phyloP scores from a whole-genome alignment of 2,113 vertebrate species.

The Protobothrops flavoviridis region DNA sequence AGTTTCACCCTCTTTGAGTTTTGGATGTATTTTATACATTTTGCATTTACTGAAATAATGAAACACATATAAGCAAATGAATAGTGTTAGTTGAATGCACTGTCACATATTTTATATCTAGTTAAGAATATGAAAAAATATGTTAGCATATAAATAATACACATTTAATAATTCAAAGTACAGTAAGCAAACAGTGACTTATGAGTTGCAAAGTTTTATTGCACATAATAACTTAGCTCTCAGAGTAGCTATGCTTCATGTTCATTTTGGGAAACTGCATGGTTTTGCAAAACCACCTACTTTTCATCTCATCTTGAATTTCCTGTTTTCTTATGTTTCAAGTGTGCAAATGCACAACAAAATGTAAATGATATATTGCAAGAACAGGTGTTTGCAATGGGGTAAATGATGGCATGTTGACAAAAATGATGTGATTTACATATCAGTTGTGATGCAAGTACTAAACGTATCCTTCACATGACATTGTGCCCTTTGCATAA shows the following conservation, averaged over 20 bases:
- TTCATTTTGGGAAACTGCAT: not conserved
- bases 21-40: not conserved
- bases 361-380: not conserved
- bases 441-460: not conserved
- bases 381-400: not conserved
- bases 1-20: not conserved
- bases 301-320: not conserved
- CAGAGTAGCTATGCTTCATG: accelerated
- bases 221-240: not conserved
- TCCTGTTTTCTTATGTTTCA: constrained; percentile 2
- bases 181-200: accelerated
- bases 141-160: not conserved
- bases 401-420: not conserved
- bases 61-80: not conserved
- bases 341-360: not conserved
- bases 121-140: not conserved
- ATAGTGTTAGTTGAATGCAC: not conserved
- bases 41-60: not conserved
- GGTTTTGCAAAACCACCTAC: not conserved
- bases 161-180: not conserved
- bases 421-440: not conserved
- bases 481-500: not conserved
- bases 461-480: not conserved
- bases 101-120: not conserved
- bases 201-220: accelerated